phyloP scores from a whole-genome alignment of 2,888 invertebrate species.

The Clitarchus hookeri region DNA sequence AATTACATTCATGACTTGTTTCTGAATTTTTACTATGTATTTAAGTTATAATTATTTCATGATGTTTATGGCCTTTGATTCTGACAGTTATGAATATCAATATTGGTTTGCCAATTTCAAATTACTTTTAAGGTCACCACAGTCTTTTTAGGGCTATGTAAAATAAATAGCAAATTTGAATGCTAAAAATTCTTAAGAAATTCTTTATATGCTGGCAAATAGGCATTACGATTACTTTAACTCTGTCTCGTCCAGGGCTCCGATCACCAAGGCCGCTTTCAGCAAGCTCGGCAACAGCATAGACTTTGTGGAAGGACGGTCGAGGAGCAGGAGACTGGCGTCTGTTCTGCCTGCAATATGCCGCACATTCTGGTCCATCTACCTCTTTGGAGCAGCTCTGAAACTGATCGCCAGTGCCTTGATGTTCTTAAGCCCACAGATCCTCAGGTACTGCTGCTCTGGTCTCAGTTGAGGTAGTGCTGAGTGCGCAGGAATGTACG shows the following conservation, averaged over 20 bases:
- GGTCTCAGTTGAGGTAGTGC: background rate
- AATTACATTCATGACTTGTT: too few species aligned
- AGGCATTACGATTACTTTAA: background rate
- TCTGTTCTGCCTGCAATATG: constrained; percentile 84
- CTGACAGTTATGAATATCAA: too few species aligned
- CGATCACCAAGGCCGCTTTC: constrained; percentile 65
- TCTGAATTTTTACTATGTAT: too few species aligned
- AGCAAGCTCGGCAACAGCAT: constrained; percentile 72
- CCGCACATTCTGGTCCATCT: constrained; percentile 85
- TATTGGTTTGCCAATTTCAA: too few species aligned
- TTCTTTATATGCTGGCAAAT: too few species aligned
- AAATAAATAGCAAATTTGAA: too few species aligned
- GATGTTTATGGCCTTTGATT: too few species aligned
- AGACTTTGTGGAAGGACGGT: constrained; percentile 58
- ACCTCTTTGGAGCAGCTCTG: constrained; percentile 81
- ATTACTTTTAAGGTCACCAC: too few species aligned
- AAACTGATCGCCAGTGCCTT: constrained; percentile 83
- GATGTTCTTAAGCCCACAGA: constrained; percentile 87
- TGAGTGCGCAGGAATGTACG: too few species aligned
- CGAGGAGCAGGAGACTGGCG: constrained; percentile 68
- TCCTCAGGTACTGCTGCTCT: constrained; percentile 70
- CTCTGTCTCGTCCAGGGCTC: constrained; percentile 49
- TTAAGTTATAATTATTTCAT: too few species aligned
- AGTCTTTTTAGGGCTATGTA: too few species aligned
- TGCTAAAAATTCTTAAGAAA: too few species aligned